Evolutionary conservation across 2,113 vertebrate species (phyloP).

Genomic region (Turdus rufiventris): DNA sequence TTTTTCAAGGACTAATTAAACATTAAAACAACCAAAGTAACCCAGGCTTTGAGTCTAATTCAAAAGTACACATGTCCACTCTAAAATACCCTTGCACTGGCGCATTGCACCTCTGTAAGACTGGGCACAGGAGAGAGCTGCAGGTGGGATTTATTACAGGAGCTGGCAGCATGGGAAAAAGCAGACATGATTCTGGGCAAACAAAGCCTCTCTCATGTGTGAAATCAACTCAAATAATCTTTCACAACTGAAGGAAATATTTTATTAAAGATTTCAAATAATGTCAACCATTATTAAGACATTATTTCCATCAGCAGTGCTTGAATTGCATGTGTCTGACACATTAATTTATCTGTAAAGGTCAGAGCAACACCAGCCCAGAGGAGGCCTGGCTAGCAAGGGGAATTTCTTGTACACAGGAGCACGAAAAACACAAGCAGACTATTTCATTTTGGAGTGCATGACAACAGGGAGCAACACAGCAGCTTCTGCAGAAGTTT

Average conservation of each 20-base stretch:
- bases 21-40: background rate
- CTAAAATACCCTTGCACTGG: accelerated
- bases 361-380: background rate
- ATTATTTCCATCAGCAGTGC: background rate
- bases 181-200: background rate
- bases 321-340: background rate
- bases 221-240: background rate
- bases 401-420: background rate
- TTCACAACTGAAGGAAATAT: background rate
- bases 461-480: background rate
- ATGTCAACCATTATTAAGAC: background rate
- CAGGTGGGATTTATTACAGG: background rate
- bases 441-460: background rate
- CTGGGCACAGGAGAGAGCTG: background rate
- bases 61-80: accelerated
- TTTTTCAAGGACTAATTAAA: background rate
- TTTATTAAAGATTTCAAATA: background rate
- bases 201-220: background rate
- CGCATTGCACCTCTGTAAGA: no score
- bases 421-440: background rate
- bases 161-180: background rate
- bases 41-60: background rate
- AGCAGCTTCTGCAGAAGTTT: background rate
- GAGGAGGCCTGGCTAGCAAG: background rate
- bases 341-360: background rate